These are phyloP conservation scores for Muraenolepis orangiensis DNA, from an alignment of 2,797 vertebrate species.

Conservation along the genomic window DNA sequence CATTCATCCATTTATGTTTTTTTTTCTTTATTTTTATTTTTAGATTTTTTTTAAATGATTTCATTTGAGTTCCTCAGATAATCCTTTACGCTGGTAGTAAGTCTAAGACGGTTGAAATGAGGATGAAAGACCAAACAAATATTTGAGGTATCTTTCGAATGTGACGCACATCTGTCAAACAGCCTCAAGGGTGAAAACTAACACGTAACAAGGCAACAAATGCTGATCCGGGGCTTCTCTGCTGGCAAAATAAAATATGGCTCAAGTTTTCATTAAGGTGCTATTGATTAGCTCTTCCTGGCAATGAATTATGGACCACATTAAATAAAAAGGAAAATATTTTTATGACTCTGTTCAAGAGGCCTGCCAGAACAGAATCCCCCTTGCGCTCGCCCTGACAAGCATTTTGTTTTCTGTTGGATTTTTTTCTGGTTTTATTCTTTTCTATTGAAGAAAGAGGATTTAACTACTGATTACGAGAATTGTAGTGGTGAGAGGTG, in stretches of 20 bases:
- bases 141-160: slow-evolving; percentile 78
- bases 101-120: slow-evolving; percentile 64
- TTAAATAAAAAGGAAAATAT: slow-evolving; percentile 99
- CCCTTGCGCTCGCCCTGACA: slow-evolving; percentile 68
- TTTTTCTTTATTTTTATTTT: neutral
- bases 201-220: slow-evolving; percentile 82
- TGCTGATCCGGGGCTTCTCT: slow-evolving; percentile 94
- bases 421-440: slow-evolving; percentile 70
- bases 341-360: slow-evolving; percentile 96
- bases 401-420: slow-evolving; percentile 71
- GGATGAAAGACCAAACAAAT: slow-evolving; percentile 54
- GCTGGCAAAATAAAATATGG: slow-evolving; percentile 98
- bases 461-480: slow-evolving; percentile 31
- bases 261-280: slow-evolving; percentile 99
- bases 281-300: slow-evolving; percentile 99
- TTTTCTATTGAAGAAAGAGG: slow-evolving; percentile 27
- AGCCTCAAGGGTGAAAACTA: slow-evolving; percentile 77
- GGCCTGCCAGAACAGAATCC: slow-evolving; percentile 88
- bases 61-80: neutral
- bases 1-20: neutral
- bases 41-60: neutral
- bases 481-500: neutral
- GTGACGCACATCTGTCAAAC: slow-evolving; percentile 80
- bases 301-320: slow-evolving; percentile 98
- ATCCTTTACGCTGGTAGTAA: neutral